Conservation (phyloP, 2,113 vertebrate genomes). For the Odocoileus hemionus region DNA sequence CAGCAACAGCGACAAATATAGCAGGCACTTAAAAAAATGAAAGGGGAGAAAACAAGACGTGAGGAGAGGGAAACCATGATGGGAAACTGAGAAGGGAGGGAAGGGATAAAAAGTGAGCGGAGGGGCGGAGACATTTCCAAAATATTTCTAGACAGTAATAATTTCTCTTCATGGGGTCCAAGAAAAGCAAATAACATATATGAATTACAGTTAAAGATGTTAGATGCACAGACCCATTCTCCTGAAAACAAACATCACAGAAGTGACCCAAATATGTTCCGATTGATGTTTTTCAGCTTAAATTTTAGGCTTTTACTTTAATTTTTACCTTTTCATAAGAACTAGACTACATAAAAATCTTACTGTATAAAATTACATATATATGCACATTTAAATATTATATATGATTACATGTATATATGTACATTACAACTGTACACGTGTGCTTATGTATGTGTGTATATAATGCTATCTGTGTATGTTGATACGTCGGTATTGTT, state of each 20-base stretch:
- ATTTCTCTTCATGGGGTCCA: not conserved
- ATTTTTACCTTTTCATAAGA: not conserved
- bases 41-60: not conserved
- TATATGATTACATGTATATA: not conserved
- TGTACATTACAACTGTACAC: fast-evolving
- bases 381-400: not conserved
- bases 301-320: not conserved
- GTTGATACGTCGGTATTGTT: fast-evolving
- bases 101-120: not conserved
- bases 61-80: too few species aligned
- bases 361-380: not conserved
- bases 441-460: not conserved
- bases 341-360: not conserved
- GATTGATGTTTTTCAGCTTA: not conserved
- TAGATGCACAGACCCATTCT: not conserved
- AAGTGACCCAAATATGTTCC: not conserved
- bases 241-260: not conserved
- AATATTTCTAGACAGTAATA: not conserved
- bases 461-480: too few species aligned
- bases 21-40: not conserved
- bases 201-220: not conserved
- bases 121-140: not conserved
- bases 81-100: not conserved
- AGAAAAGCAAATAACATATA: not conserved
- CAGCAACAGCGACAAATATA: not conserved